A percentile compares a stretch with the other conserved stretches of the same genome.
These are phyloP conservation scores for Lasioglossum calceatum DNA, from an alignment of 2,888 invertebrate species.

Conservation along the genomic window DNA sequence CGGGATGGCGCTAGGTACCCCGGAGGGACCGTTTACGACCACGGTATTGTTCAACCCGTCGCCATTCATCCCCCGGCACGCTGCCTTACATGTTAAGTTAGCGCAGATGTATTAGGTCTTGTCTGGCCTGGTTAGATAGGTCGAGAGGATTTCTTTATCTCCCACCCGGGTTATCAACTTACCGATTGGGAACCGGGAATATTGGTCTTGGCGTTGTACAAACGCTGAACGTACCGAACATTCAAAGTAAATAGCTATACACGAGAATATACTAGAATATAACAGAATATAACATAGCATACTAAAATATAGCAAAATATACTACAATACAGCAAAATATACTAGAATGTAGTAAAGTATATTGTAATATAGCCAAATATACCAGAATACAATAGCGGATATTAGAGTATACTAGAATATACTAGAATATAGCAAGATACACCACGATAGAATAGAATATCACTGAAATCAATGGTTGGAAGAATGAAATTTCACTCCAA, in stretches of 20 bases:
- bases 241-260: background rate
- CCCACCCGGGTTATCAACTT: background rate
- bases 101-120: slow-evolving; percentile 10
- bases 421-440: background rate
- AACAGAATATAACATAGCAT: no score
- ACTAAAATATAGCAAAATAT: background rate
- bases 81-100: slow-evolving; percentile 17
- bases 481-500: no score
- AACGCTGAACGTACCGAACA: background rate
- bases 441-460: no score
- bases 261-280: background rate
- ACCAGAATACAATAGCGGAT: no score
- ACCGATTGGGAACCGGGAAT: background rate
- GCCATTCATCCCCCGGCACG: slow-evolving; percentile 13
- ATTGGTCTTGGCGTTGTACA: background rate
- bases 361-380: no score
- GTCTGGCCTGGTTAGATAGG: slow-evolving; percentile 5
- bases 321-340: background rate
- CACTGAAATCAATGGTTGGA: no score
- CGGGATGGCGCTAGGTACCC: slow-evolving; percentile 16
- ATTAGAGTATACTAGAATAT: background rate
- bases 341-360: background rate
- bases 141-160: background rate
- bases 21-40: slow-evolving; percentile 19
- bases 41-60: slow-evolving; percentile 18